Evolutionary conservation across 1,140 invertebrate species (phyloP), one percentile per base, ranked within the genome.

Genomic region (Cyclargus thomasi): DNA sequence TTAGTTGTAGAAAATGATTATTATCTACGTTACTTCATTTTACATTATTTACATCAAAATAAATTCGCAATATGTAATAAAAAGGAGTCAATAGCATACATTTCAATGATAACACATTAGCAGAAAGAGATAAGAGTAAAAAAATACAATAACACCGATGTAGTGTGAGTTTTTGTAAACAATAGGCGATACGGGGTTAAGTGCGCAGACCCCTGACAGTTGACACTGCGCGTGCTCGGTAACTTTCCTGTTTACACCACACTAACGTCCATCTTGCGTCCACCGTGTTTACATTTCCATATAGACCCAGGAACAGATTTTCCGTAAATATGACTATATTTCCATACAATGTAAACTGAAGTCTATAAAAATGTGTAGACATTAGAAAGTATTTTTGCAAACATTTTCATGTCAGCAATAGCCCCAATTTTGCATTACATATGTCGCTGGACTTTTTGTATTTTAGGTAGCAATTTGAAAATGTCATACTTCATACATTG

Each of bases 231-330:
- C 77, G 80, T 79, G 79, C 81, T 76, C 77, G 63, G 82, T 83
- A 85, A 85, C 83, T 87, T 85, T 87, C 85, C 83, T 87, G 79
- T 84, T 81, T 80, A 83, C 79, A 74, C 66, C 67, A 39, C 53
- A 65, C 69, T 55, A 62, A 2, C 29, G 8, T n/a, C n/a, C n/a
- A 66, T 17, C 18, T 18, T 55, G 18, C n/a, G n/a, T 55, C 18
- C 20, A 21, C 8, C 53, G 55, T 59, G 55, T 59, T 20, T 59
- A 59, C 55, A 59, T 59, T 7, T 20, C 53, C 53, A 55, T 20
- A 22, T 1, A 2, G 1, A 55, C 53, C 55, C 0, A 21, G 5
- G 39, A 47, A 16, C 10, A 14, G 39, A 47, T 47, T 47, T 47
- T 47, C 39, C 39, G 14, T 47, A 16, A 47, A 11, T 14, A 11